These are phyloP conservation scores for Charina bottae DNA, from an alignment of 2,113 vertebrate genomes.

Conservation along the genomic window DNA sequence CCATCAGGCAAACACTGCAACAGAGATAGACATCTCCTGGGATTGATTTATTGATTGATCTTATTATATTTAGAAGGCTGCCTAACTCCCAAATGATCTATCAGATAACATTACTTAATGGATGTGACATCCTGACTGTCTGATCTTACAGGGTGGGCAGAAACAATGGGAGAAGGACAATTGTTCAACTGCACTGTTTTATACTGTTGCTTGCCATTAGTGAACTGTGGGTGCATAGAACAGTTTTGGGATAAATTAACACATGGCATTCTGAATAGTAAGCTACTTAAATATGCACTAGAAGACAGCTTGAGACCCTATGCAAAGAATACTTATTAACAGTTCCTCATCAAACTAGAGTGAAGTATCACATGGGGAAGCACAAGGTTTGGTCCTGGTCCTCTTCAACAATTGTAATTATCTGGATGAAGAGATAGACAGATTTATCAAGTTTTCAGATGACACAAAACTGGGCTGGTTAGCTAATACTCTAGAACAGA, in stretches of 20 bases:
- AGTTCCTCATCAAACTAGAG: background rate
- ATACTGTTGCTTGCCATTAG: background rate
- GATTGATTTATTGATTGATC: background rate
- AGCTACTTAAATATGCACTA: background rate
- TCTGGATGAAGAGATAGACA: background rate
- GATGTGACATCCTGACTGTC: background rate
- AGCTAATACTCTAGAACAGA: background rate
- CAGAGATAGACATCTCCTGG: background rate
- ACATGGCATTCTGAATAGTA: background rate
- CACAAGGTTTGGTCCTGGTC: background rate
- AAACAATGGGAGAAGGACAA: background rate
- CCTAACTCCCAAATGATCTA: background rate
- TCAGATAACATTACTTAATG: background rate
- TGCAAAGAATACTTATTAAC: background rate
- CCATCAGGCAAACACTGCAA: background rate
- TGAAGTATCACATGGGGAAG: background rate
- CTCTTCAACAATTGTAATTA: background rate
- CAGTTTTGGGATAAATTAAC: background rate
- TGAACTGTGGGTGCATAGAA: background rate
- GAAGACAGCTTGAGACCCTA: background rate
- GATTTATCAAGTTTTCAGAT: background rate
- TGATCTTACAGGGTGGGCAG: background rate
- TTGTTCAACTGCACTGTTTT: background rate
- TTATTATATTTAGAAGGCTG: background rate
- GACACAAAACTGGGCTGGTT: background rate